Conservation (phyloP, 2,113 vertebrate genomes). For the Phrynosoma blainvillii region DNA sequence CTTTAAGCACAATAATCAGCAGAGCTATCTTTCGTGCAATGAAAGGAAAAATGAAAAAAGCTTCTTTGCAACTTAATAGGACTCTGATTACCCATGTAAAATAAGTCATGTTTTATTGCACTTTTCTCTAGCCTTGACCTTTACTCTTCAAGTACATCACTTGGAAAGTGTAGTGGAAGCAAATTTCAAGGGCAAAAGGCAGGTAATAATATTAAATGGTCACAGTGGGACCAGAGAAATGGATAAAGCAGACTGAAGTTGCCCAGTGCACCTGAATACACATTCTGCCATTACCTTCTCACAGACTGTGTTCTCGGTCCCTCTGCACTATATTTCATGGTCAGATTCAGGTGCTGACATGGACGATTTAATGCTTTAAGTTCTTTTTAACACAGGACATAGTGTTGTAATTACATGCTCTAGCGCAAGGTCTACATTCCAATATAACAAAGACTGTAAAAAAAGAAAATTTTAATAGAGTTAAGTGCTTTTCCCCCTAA, state of each 20-base stretch:
- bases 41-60: conserved; percentile 39
- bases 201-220: conserved; percentile 86
- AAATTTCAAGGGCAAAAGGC: conserved; percentile 79
- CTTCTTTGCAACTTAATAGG: conserved; percentile 62
- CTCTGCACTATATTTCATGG: conserved; percentile 82
- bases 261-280: conserved; percentile 73
- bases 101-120: conserved; percentile 66
- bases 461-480: conserved; percentile 75
- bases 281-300: conserved; percentile 65
- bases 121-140: conserved; percentile 67
- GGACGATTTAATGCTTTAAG: conserved; percentile 90
- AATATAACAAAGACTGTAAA: conserved; percentile 80
- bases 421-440: conserved; percentile 76
- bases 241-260: conserved; percentile 82
- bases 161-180: conserved; percentile 76
- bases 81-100: conserved; percentile 67
- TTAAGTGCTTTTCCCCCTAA: conserved; percentile 72
- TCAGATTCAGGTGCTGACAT: conserved; percentile 86
- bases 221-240: conserved; percentile 80
- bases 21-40: conserved; percentile 30
- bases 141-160: conserved; percentile 65
- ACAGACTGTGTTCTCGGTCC: conserved; percentile 78
- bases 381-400: conserved; percentile 85
- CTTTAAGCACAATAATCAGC: conserved; percentile 15
- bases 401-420: conserved; percentile 89